Evolutionary conservation across 92 coral and sea anemone genomes (phyloP).

Genomic region (Parazoanthus swiftii): DNA sequence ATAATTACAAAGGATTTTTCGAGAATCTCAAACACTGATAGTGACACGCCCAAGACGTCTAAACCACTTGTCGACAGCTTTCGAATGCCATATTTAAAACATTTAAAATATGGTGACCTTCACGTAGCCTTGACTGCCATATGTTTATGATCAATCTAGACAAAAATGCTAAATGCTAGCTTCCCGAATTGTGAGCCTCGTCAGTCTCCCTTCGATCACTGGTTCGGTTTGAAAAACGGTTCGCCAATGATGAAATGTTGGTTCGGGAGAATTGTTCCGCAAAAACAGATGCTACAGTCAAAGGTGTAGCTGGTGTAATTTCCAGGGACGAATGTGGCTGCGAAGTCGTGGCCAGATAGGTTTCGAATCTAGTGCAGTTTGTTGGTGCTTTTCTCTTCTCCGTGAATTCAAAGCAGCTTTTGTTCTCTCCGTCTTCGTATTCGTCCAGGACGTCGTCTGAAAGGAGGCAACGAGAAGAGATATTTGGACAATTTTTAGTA

Average conservation of each 20-base stretch:
- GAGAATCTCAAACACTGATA: not conserved
- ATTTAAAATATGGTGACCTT: not conserved
- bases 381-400: not conserved
- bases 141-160: not conserved
- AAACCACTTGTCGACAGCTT: not conserved
- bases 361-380: not conserved
- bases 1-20: slow-evolving; percentile 7
- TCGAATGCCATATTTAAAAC: not conserved
- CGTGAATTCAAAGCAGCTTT: slow-evolving; percentile 1
- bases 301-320: not conserved
- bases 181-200: not conserved
- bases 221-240: not conserved
- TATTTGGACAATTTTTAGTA: too few relatives aligned
- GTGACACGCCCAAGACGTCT: not conserved
- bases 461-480: not conserved
- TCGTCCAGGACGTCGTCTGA: not conserved
- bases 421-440: not conserved
- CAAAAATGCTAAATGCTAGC: slow-evolving; percentile 1
- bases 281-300: not conserved
- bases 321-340: not conserved
- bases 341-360: not conserved
- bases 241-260: slow-evolving; percentile 5
- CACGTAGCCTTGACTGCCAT: not conserved
- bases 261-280: not conserved
- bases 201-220: not conserved